phyloP scores from a whole-genome alignment of 2,113 vertebrate species.

The Dendrocopos noguchii region DNA sequence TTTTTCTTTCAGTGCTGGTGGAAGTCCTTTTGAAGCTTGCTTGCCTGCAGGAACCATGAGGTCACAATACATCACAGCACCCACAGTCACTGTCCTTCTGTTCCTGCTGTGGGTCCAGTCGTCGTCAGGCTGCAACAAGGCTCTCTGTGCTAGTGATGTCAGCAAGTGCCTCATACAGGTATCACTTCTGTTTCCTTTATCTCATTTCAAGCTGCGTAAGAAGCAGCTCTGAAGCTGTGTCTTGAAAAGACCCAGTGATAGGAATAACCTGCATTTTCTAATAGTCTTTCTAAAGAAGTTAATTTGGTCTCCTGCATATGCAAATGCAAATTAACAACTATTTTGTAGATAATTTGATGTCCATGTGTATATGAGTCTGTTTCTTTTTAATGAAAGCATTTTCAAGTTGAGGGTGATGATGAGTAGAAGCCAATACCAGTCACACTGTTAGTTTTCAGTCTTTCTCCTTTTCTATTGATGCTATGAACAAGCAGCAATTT shows the following conservation, averaged over 20 bases:
- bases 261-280: not conserved
- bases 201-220: not conserved
- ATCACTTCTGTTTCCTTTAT: not conserved
- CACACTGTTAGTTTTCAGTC: not conserved
- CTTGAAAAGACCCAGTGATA: not conserved
- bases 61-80: slow-evolving; percentile 69
- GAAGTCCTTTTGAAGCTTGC: not conserved
- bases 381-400: not conserved
- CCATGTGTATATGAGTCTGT: no score
- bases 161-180: slow-evolving; percentile 99
- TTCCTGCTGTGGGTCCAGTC: slow-evolving; percentile 80
- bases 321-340: not conserved
- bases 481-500: not conserved
- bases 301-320: not conserved
- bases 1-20: slow-evolving; percentile 46
- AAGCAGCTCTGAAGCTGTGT: not conserved
- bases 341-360: not conserved
- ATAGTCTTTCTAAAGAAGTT: not conserved
- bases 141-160: slow-evolving; percentile 96
- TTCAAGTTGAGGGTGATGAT: not conserved
- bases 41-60: slow-evolving; percentile 80
- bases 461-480: not conserved
- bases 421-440: not conserved
- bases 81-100: slow-evolving; percentile 73
- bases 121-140: slow-evolving; percentile 91